phyloP scores from a whole-genome alignment of 2,797 vertebrate species.

The Corythornis leucogaster region DNA sequence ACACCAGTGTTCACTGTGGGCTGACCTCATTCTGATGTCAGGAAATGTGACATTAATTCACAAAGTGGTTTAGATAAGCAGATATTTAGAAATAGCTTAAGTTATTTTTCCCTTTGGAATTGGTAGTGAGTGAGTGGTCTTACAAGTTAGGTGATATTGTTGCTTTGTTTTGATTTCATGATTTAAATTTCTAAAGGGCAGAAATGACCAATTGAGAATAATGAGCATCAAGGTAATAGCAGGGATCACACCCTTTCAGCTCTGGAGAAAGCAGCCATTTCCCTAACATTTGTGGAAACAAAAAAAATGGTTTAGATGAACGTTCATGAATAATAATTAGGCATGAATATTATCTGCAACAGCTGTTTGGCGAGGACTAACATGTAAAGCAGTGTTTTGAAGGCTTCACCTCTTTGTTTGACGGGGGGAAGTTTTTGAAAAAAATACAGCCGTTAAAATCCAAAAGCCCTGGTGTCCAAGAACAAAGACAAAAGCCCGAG shows the following conservation, averaged over 20 bases:
- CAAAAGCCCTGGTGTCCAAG: background rate
- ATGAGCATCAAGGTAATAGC: slow-evolving; percentile 31
- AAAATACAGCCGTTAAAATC: background rate
- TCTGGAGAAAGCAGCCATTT: slow-evolving; percentile 31
- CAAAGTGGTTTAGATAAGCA: background rate
- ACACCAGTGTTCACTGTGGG: background rate
- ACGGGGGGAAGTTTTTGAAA: background rate
- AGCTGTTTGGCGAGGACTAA: slow-evolving; percentile 13
- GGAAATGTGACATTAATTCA: background rate
- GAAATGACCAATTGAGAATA: slow-evolving; percentile 10
- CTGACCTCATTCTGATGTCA: background rate
- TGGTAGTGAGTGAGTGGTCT: background rate
- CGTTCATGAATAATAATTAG: slow-evolving; percentile 33
- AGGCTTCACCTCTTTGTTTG: background rate
- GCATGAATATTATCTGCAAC: slow-evolving; percentile 2
- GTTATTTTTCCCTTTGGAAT: background rate
- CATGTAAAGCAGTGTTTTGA: background rate
- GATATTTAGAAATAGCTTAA: background rate
- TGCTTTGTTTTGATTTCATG: background rate
- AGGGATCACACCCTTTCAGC: slow-evolving; percentile 29
- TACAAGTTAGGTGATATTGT: background rate
- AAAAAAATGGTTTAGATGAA: slow-evolving; percentile 14
- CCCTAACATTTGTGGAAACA: slow-evolving; percentile 19
- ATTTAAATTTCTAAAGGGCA: slow-evolving; percentile 22
- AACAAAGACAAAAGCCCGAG: background rate